Conservation (phyloP, 2,113 vertebrate genomes). For the Channa maculata region DNA sequence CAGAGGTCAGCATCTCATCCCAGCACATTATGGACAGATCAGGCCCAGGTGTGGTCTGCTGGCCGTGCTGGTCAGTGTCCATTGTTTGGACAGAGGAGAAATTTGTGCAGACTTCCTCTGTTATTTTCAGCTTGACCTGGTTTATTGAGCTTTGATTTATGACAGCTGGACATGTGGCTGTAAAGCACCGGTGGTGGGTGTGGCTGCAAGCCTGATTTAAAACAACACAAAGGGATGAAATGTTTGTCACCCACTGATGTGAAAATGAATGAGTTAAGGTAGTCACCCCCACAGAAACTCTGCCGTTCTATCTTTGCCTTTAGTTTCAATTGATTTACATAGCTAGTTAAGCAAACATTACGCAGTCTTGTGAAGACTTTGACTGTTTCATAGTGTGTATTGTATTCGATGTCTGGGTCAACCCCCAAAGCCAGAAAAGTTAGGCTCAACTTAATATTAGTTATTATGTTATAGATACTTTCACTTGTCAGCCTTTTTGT, state of each 20-base stretch:
- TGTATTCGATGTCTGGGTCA: not conserved
- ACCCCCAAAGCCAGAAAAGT: not conserved
- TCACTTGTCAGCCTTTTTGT: too few relatives aligned
- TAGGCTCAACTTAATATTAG: too few relatives aligned
- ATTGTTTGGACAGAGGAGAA: conserved; percentile 76
- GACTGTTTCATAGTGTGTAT: conserved; percentile 2
- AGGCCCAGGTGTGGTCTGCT: conserved; percentile 54
- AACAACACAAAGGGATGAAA: conserved; percentile 43
- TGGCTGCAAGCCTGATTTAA: conserved; percentile 41
- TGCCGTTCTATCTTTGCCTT: conserved; percentile 7
- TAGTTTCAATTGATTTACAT: conserved; percentile 28
- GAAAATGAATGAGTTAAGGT: conserved; percentile 24
- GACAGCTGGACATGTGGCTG: conserved; percentile 35
- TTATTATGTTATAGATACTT: too few relatives aligned
- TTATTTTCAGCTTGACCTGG: conserved; percentile 74
- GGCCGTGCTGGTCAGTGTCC: conserved; percentile 40
- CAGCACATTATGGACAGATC: conserved; percentile 2
- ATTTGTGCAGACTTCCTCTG: conserved; percentile 70
- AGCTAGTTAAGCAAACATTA: not conserved
- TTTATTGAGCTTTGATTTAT: conserved; percentile 74
- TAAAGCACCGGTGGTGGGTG: not conserved
- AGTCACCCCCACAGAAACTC: conserved; percentile 37
- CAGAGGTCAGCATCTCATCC: conserved; percentile 70
- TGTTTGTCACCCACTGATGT: conserved; percentile 48
- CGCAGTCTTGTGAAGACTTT: not conserved